Conservation (phyloP, 2,113 vertebrate species). For the Muscicapa adusta region DNA sequence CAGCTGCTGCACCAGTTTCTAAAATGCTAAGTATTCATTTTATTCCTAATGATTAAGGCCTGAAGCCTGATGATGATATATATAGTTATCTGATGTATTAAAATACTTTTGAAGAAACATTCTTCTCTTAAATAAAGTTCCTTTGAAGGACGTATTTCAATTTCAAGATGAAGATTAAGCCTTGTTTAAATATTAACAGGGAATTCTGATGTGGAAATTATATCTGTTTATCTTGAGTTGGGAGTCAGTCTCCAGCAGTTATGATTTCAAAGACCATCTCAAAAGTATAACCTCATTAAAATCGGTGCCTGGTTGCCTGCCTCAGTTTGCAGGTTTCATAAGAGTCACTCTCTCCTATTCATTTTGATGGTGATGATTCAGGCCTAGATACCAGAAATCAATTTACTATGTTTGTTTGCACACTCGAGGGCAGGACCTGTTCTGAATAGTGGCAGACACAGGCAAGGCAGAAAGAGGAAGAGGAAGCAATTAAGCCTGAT, state of each 20-base stretch:
- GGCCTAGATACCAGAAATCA: background rate
- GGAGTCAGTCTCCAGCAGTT: background rate
- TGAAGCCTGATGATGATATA: background rate
- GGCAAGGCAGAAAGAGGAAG: background rate
- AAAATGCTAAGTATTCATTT: background rate
- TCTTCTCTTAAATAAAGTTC: background rate
- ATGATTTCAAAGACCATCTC: background rate
- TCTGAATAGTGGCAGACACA: background rate
- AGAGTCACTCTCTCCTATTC: background rate
- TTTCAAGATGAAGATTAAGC: background rate
- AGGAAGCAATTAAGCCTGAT: background rate
- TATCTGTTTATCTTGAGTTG: background rate
- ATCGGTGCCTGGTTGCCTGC: rapidly evolving
- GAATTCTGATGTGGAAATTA: background rate
- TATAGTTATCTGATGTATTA: background rate
- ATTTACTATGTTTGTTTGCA: background rate
- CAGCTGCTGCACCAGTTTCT: background rate
- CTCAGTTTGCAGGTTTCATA: background rate
- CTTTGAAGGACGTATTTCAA: background rate
- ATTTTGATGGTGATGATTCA: rapidly evolving
- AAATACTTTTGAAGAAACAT: background rate
- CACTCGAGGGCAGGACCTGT: background rate
- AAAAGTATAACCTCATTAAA: background rate
- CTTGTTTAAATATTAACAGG: slow-evolving; percentile 6
- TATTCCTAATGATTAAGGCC: background rate